Base-by-base conservation (phyloP, 2,113 vertebrate genomes). In the Misgurnus mizolepis region DNA sequence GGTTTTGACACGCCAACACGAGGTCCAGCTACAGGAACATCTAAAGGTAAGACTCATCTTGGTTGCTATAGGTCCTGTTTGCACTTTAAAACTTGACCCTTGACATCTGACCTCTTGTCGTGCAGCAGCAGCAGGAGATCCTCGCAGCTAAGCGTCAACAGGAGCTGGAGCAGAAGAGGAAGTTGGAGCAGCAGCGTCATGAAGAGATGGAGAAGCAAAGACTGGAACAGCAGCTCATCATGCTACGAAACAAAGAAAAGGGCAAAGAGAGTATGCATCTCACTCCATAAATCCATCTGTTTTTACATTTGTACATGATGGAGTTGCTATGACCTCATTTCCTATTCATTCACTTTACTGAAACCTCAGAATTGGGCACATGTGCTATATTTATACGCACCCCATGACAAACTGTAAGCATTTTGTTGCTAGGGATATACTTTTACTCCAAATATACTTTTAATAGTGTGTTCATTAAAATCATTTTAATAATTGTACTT, bases 1-100 rank as follows among this genome's bases (percentile, higher is more conserved):
- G 87, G 95, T 96, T 78, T 93, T 98, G 69, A 97, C 96, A 0
- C 92, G 96, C 78, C 96, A 98, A 87, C 96, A 98, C 1, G 96
- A 98, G 84, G 96, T 95, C 76, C 96, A 98, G 91, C 92, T 98
- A 82, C 96, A 98, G 90, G 96, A 97, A 69, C 96, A 98, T 90
- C 92, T 98, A 81, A 97, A 98, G 95, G 96, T 98, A 89, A 58
- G 72, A 10, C 41, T 7, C 12, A 0, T 10, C 34, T 22, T 49
- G 17, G 49, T 22, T 34, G 27, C 27, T 34, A 34, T 0, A 11
- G 67, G 66, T 68, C 66, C 41, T 64, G 22, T 40, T 78, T 17
- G 9, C 39, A 67, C 50, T 60, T 68, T 55, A 6, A 58, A n/a
- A 66, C 65, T n/a, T 60, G 49, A 17, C 22, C 61, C 47, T 34